These are phyloP conservation scores for Procambarus virginalis DNA, from an alignment of 1,140 invertebrate genomes.

Conservation along the genomic window DNA sequence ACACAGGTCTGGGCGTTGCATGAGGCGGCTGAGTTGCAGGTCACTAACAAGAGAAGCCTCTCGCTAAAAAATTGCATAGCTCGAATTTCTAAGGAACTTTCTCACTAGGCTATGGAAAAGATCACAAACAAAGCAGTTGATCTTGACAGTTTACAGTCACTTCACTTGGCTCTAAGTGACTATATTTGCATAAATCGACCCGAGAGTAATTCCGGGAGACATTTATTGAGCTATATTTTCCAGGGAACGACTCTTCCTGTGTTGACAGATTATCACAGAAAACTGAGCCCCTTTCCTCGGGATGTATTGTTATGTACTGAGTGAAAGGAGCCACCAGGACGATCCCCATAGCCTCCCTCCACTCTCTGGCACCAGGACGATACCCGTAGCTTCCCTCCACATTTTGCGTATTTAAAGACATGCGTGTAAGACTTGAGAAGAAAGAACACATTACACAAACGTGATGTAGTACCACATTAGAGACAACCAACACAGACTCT, in stretches of 20 bases:
- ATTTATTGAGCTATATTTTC: background rate
- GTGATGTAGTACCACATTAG: no score
- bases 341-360: no score
- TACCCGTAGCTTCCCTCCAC: no score
- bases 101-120: background rate
- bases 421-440: no score
- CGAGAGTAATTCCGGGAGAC: background rate
- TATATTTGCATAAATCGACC: background rate
- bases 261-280: background rate
- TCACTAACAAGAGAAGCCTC: no score
- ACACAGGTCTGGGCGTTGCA: no score
- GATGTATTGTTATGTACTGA: background rate
- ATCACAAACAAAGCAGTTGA: slow-evolving; percentile 6
- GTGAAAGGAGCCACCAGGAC: background rate
- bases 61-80: no score
- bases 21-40: no score
- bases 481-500: no score
- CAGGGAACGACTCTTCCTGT: background rate
- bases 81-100: background rate
- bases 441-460: no score
- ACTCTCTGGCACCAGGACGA: no score
- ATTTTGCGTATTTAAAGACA: no score
- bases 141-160: slow-evolving; percentile 4
- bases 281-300: background rate
- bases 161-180: background rate